Base-by-base conservation (phyloP, 1,140 invertebrate species). In the Diabrotica undecimpunctata region DNA sequence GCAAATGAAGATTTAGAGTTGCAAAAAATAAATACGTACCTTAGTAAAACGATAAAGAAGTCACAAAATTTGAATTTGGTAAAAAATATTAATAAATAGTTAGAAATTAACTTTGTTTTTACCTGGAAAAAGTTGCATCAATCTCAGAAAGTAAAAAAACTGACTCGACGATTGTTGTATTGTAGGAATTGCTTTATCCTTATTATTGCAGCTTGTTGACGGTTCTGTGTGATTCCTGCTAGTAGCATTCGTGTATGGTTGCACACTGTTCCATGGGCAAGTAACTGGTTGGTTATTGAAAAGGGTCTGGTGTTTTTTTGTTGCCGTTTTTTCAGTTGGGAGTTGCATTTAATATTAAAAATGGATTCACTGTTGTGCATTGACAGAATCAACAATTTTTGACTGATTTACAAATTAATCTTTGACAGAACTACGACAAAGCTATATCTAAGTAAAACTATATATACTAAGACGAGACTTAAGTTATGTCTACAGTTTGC, bases 41-140 rank as follows among this genome's bases (percentile, higher is more conserved):
- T n/a, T n/a, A n/a, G n/a, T n/a, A n/a, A n/a, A n/a, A n/a, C n/a
- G n/a, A n/a, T n/a, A n/a, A n/a, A n/a, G n/a, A n/a, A n/a, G n/a
- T n/a, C n/a, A n/a, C n/a, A n/a, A n/a, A n/a, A 25, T 25, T 25
- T 25, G 25, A 2, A 25, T 25, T 25, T 25, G 4, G 25, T 25
- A 1, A 25, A 25, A 25, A 25, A 25, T 25, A 25, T 25, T 25
- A 25, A 25, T 4, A 25, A 25, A 25, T 25, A 2, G 25, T 25
- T n/a, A n/a, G 25, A 25, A 25, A 25, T 25, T 1, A 25, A 25
- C 1, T 25, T 25, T 25, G 25, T 25, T 25, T 25, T 25, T 46
- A 46, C 41, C 41, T 46, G 77, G 77, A 69, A 78, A 78, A 7
- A 78, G 64, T 58, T 78, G 75, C 75, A 78, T 77, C 46, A 78